These are phyloP conservation scores for Globia sparganii DNA, from an alignment of 2,888 invertebrate genomes.

Conservation along the genomic window DNA sequence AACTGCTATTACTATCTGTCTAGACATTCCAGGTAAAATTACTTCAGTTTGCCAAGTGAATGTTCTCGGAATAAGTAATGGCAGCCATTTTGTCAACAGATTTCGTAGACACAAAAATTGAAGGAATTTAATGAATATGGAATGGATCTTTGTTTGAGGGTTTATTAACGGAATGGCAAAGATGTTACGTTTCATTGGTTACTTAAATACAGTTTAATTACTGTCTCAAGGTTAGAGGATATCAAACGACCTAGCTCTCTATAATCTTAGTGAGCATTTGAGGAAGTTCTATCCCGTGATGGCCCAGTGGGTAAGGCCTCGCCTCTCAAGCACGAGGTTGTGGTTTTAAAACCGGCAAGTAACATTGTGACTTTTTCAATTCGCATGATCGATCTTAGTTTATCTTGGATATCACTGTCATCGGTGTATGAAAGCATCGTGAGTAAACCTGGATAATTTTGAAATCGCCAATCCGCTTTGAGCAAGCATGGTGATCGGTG, in stretches of 20 bases:
- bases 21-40: conserved; percentile 27
- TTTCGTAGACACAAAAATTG: conserved; percentile 14
- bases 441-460: neutral
- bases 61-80: conserved; percentile 20
- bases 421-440: neutral
- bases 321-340: too few relatives aligned
- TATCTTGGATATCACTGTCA: neutral
- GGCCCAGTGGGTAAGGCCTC: neutral
- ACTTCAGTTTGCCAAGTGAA: conserved; percentile 32
- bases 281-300: neutral
- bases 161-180: conserved; percentile 9
- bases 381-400: neutral
- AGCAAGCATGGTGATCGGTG: neutral
- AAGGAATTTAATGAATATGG: conserved; percentile 18
- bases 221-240: conserved; percentile 15
- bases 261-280: neutral
- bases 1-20: conserved; percentile 12
- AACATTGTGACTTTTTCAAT: too few relatives aligned
- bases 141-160: conserved; percentile 11
- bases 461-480: neutral
- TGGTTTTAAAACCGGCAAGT: too few relatives aligned
- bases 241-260: neutral
- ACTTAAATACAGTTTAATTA: conserved; percentile 7
- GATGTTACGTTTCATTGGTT: conserved; percentile 5
- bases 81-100: conserved; percentile 28